phyloP scores from a whole-genome alignment of 2,113 vertebrate genomes.

The Limnothrissa miodon region DNA sequence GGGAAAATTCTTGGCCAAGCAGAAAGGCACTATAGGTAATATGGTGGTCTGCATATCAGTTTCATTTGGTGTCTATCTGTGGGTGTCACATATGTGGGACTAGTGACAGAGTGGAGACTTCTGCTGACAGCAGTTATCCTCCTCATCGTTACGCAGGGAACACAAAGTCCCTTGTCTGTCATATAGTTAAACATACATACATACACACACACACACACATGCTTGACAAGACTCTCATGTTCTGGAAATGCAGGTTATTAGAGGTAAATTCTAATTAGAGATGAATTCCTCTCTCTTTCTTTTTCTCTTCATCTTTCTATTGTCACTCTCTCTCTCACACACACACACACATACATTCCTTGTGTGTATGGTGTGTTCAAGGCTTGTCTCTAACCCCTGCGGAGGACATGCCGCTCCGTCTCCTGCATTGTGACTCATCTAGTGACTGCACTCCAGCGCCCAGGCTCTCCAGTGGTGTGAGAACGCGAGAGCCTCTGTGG shows the following conservation, averaged over 20 bases:
- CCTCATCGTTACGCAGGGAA: not conserved
- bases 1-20: not conserved
- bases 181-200: too few relatives aligned
- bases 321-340: not conserved
- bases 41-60: not conserved
- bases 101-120: not conserved
- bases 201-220: not conserved
- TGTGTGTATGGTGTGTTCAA: not conserved
- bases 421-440: slow-evolving; percentile 12
- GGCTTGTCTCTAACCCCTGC: slow-evolving; percentile 16
- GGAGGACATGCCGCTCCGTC: not conserved
- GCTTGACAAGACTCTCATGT: not conserved
- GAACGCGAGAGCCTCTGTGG: not conserved
- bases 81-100: not conserved
- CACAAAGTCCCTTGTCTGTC: not conserved
- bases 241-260: not conserved
- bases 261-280: not conserved
- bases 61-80: not conserved
- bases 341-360: not conserved
- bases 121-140: not conserved
- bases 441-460: not conserved
- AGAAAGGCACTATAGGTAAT: not conserved
- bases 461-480: not conserved
- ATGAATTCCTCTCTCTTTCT: not conserved
- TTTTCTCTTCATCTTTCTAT: not conserved